phyloP scores from a whole-genome alignment of 2,113 vertebrate genomes.

The Menura novaehollandiae region DNA sequence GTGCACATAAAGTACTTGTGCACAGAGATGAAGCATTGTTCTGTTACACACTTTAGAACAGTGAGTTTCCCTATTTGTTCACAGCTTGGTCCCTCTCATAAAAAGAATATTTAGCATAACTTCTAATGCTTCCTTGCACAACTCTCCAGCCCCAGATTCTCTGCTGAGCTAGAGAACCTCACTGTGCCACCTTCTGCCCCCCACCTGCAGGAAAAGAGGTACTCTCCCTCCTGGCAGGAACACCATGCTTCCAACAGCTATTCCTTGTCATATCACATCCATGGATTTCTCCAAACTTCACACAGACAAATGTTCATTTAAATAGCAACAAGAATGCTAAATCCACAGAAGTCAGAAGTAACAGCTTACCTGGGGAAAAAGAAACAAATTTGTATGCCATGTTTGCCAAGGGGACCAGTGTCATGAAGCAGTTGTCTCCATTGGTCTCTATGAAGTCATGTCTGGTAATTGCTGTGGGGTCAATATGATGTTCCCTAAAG shows the following conservation, averaged over 20 bases:
- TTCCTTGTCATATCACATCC: no score
- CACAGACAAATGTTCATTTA: background rate
- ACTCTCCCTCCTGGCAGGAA: background rate
- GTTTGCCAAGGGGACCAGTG: constrained; percentile 84
- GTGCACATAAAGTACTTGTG: background rate
- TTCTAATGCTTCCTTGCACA: background rate
- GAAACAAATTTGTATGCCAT: constrained; percentile 93
- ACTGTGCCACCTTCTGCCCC: background rate
- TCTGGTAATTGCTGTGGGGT: constrained; percentile 96
- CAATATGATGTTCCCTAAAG: constrained; percentile 97
- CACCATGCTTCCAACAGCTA: background rate
- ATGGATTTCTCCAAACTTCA: background rate
- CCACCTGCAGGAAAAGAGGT: background rate
- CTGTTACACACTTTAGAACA: background rate
- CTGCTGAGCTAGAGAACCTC: background rate
- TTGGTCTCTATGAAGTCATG: constrained; percentile 99
- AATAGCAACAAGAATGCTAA: background rate
- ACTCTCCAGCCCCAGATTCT: background rate
- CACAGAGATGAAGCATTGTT: background rate
- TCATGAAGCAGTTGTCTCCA: constrained; percentile 97
- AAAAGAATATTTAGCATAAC: background rate
- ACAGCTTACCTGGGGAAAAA: constrained; percentile 80
- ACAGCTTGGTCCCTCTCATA: background rate
- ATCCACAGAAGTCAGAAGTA: background rate
- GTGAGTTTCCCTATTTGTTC: background rate